Conservation (phyloP, 2,797 vertebrate genomes). For the Tiaroga cobitis region DNA sequence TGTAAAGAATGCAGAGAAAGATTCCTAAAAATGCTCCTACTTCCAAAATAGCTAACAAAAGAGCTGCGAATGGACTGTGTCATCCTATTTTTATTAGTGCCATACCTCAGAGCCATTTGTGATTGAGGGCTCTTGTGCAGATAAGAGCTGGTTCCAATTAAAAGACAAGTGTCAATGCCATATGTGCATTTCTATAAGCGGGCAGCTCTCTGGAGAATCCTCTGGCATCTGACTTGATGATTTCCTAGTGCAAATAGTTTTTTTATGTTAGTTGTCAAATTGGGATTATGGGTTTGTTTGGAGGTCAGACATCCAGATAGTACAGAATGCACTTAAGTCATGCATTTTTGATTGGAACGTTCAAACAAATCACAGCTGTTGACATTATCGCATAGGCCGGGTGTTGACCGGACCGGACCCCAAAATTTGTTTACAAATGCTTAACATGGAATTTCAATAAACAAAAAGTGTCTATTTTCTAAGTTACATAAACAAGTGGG, state of each 20-base stretch:
- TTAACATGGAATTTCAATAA: background rate
- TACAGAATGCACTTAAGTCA: background rate
- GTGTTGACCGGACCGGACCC: background rate
- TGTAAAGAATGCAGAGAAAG: conserved; percentile 13
- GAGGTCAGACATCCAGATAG: background rate
- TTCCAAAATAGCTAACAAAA: conserved; percentile 14
- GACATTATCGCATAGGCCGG: background rate
- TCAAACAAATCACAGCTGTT: background rate
- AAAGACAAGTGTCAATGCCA: conserved; percentile 2
- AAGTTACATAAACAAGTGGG: background rate
- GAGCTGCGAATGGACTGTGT: background rate
- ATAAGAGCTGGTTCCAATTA: conserved; percentile 20
- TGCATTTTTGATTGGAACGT: background rate
- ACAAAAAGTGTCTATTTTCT: background rate
- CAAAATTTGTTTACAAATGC: conserved; percentile 12
- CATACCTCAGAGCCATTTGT: conserved; percentile 16
- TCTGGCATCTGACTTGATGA: background rate
- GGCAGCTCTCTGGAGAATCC: background rate
- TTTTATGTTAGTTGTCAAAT: background rate
- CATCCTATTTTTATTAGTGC: conserved; percentile 4
- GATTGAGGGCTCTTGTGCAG: background rate
- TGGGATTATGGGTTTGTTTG: background rate
- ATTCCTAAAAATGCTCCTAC: conserved; percentile 22
- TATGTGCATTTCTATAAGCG: conserved; percentile 11
- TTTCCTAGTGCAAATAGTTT: background rate